phyloP scores from a whole-genome alignment of 2,888 invertebrate genomes.

The Dinocampus coccinellae region DNA sequence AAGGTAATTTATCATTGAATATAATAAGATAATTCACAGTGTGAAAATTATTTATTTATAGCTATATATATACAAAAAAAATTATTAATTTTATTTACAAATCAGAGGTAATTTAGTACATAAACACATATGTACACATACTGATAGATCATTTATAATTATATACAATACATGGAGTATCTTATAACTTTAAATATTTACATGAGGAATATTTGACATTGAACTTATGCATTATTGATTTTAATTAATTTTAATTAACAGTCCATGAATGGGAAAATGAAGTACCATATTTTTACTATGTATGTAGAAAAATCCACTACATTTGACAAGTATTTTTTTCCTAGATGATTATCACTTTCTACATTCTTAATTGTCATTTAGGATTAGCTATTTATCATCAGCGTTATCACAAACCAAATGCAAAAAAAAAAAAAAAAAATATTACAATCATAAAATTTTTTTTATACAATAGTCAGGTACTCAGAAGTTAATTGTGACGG shows the following conservation, averaged over 20 bases:
- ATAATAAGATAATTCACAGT: no score
- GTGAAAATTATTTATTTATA: neutral
- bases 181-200: neutral
- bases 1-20: no score
- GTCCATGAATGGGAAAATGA: neutral
- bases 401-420: no score
- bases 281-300: neutral
- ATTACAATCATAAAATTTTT: neutral
- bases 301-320: neutral
- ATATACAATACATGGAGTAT: neutral
- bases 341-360: neutral
- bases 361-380: neutral
- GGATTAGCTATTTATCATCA: neutral
- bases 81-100: neutral
- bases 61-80: neutral
- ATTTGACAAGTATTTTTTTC: neutral
- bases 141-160: neutral
- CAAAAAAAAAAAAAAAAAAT: neutral
- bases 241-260: neutral
- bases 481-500: constrained; percentile 67
- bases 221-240: neutral
- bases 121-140: neutral
- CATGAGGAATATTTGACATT: neutral
- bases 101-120: neutral
- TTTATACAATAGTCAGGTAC: constrained; percentile 68